Evolutionary conservation across 2,113 vertebrate genomes (phyloP).

Genomic region (Urocitellus parryii): DNA sequence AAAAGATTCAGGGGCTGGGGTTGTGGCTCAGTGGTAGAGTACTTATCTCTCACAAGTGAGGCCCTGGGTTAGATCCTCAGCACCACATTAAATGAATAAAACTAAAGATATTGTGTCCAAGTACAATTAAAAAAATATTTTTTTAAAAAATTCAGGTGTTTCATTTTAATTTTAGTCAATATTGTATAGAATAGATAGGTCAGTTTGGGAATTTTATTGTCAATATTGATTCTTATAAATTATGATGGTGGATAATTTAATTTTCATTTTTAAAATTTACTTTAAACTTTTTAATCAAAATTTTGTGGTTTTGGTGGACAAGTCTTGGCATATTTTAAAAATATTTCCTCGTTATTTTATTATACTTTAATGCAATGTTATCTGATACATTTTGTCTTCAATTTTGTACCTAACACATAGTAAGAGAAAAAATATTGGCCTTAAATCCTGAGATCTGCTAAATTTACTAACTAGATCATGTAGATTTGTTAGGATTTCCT

Average conservation of each 20-base stretch:
- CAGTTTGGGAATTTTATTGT: neutral
- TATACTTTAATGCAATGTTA: neutral
- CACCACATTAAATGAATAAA: too few species aligned
- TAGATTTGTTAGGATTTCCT: neutral
- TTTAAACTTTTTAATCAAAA: neutral
- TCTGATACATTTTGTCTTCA: neutral
- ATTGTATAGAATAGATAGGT: neutral
- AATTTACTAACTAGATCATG: neutral
- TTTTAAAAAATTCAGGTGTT: too few species aligned
- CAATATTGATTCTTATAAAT: neutral
- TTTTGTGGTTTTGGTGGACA: neutral
- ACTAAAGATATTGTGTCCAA: too few species aligned
- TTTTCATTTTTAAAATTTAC: neutral
- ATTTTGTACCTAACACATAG: neutral
- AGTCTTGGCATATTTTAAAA: neutral
- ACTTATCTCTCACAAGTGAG: too few species aligned
- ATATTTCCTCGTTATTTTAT: neutral
- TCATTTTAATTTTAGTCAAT: neutral
- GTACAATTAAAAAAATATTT: too few species aligned
- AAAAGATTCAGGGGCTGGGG: neutral
- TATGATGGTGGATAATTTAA: neutral
- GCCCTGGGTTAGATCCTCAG: too few species aligned
- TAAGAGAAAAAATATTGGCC: neutral
- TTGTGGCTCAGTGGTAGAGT: too few species aligned
- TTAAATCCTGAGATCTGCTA: neutral